Percentiles rank a stretch among this genome's conserved stretches.
phyloP scores from a whole-genome alignment of 2,797 vertebrate genomes.

The Malurus leucopterus region DNA sequence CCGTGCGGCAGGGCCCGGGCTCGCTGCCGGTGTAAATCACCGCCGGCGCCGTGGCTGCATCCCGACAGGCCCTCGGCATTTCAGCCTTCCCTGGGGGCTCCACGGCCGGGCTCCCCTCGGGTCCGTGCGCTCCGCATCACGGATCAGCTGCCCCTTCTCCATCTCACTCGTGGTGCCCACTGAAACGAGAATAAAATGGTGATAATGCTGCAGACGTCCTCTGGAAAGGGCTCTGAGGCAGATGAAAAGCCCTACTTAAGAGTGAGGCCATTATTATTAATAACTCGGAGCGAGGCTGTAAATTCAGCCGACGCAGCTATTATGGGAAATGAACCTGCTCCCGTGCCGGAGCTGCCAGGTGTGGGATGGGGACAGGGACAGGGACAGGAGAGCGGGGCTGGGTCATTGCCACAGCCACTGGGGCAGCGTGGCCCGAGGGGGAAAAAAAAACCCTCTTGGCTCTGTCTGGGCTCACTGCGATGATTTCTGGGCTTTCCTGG shows the following conservation, averaged over 20 bases:
- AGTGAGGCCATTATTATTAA: constrained; percentile 54
- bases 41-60: neutral
- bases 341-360: neutral
- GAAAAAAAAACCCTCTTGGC: neutral
- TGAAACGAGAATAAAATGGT: constrained; percentile 5
- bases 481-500: neutral
- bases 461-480: neutral
- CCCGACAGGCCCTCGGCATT: rapidly evolving
- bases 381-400: neutral
- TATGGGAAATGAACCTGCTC: constrained; percentile 9
- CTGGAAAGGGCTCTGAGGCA: constrained; percentile 47
- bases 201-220: constrained; percentile 32
- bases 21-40: neutral
- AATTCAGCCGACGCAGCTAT: constrained; percentile 32
- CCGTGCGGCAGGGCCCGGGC: neutral
- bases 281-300: constrained; percentile 26
- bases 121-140: rapidly evolving
- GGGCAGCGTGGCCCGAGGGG: rapidly evolving
- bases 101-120: rapidly evolving
- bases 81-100: neutral
- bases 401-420: rapidly evolving
- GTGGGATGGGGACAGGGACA: neutral
- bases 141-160: neutral
- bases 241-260: constrained; percentile 47
- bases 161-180: neutral